Evolutionary conservation across 2,888 invertebrate species (phyloP).

Genomic region (Hypolimnas misippus): DNA sequence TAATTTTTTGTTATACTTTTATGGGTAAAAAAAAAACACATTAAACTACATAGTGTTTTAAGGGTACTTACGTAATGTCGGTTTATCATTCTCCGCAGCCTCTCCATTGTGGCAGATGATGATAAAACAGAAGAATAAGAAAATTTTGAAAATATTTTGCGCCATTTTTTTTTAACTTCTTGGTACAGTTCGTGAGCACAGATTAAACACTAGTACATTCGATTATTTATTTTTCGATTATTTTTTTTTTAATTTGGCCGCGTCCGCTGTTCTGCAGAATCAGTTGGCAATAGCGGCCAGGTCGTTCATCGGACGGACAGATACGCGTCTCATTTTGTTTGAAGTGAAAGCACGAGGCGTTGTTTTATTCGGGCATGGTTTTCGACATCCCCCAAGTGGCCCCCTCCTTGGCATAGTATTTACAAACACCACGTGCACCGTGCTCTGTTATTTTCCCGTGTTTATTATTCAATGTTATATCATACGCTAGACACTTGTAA

Average conservation of each 20-base stretch:
- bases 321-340: constrained; percentile 73
- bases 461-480: background rate
- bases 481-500: too few species aligned
- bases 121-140: constrained; percentile 67
- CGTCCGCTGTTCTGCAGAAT: constrained; percentile 66
- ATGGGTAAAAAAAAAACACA: too few species aligned
- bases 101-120: constrained; percentile 65
- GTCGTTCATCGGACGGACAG: constrained; percentile 56
- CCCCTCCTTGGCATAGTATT: constrained; percentile 55
- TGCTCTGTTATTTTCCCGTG: constrained; percentile 42
- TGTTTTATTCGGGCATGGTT: constrained; percentile 77
- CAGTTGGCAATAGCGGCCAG: constrained; percentile 62
- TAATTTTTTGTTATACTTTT: too few species aligned
- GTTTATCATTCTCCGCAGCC: constrained; percentile 66
- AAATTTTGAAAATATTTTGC: constrained; percentile 59
- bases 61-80: constrained; percentile 68
- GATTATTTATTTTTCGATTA: constrained; percentile 36
- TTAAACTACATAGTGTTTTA: background rate
- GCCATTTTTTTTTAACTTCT: constrained; percentile 63
- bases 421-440: constrained; percentile 53
- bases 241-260: constrained; percentile 54
- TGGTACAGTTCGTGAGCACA: constrained; percentile 45
- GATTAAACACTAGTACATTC: constrained; percentile 38
- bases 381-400: constrained; percentile 73
- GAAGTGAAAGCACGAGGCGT: constrained; percentile 78